Conservation (phyloP, 2,113 vertebrate genomes). For the Pipra filicauda region DNA sequence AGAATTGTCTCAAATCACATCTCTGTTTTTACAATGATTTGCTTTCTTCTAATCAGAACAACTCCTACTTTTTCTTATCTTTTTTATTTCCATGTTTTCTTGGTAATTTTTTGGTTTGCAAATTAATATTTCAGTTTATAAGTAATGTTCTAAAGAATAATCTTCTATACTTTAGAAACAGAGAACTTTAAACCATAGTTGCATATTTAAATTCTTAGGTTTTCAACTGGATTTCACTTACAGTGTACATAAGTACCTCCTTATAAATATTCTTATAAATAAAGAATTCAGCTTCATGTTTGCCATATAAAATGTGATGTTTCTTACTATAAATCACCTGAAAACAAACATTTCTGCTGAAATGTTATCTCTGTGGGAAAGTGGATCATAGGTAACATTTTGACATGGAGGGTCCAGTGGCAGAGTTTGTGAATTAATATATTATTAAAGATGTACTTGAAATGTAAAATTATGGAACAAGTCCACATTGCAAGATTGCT, state of each 20-base stretch:
- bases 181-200: neutral
- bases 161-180: neutral
- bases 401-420: neutral
- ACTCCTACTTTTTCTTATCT: neutral
- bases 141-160: neutral
- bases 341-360: slow-evolving; percentile 30
- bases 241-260: neutral
- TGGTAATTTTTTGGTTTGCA: neutral
- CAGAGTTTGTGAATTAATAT: neutral
- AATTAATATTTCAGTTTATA: neutral
- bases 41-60: neutral
- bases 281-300: slow-evolving; percentile 25
- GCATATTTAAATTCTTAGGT: neutral
- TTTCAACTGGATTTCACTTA: slow-evolving; percentile 8
- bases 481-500: neutral
- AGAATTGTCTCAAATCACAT: neutral
- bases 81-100: neutral
- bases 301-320: slow-evolving; percentile 19
- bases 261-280: slow-evolving; percentile 22
- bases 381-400: neutral
- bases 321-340: slow-evolving; percentile 2
- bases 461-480: neutral
- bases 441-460: neutral
- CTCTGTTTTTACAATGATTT: neutral
- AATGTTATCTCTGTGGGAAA: slow-evolving; percentile 6